Evolutionary conservation across 2,113 vertebrate genomes (phyloP).

Genomic region (Petrocephalus zakoni): DNA sequence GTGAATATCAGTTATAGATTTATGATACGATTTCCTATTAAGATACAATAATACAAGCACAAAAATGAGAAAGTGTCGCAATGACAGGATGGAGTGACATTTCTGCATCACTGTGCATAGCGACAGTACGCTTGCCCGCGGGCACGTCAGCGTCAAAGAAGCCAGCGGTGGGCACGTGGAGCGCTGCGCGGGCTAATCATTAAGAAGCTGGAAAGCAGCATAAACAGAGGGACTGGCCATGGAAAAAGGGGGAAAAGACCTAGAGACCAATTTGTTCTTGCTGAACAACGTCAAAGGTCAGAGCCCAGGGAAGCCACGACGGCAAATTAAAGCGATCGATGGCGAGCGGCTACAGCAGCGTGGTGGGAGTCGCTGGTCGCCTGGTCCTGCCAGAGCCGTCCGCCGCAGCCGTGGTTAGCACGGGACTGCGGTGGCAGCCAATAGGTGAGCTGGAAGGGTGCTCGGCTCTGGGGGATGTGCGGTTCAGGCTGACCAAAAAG

Average conservation of each 20-base stretch:
- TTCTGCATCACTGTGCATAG: background rate
- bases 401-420: background rate
- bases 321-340: no score
- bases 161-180: background rate
- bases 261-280: conserved; percentile 43
- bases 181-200: background rate
- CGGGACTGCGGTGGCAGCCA: background rate
- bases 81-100: background rate
- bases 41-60: background rate
- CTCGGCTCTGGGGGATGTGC: background rate
- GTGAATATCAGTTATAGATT: background rate
- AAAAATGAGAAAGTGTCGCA: background rate
- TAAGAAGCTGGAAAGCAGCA: background rate
- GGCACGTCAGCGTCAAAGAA: background rate
- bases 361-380: no score
- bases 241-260: no score
- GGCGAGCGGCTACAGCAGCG: no score
- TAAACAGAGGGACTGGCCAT: no score
- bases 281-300: conserved; percentile 35
- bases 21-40: background rate
- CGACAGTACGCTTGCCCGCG: background rate
- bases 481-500: no score
- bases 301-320: conserved; percentile 10
- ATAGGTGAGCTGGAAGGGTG: background rate
- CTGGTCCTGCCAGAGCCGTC: background rate